A percentile compares a stretch with the other conserved stretches of the same genome.
Evolutionary conservation across 2,888 invertebrate genomes (phyloP).

Genomic region (Sinopyrophorus schimmeli): DNA sequence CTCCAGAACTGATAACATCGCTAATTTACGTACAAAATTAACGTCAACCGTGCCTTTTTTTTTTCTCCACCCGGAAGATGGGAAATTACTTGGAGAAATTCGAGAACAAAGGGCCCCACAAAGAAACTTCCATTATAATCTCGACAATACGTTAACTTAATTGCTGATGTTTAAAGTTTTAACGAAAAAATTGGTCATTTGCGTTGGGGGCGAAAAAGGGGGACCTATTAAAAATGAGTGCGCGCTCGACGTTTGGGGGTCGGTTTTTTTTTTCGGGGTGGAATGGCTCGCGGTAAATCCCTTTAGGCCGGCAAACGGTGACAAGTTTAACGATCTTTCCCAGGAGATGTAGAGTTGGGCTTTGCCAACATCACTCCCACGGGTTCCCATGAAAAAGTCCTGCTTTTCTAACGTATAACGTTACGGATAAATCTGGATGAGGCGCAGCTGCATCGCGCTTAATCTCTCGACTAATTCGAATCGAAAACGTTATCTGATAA

Average conservation of each 20-base stretch:
- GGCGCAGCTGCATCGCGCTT: constrained; percentile 23
- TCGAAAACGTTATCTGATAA: constrained; percentile 28
- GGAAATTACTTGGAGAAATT: constrained; percentile 10
- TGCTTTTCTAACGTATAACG: constrained; percentile 24
- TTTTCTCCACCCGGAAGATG: neutral
- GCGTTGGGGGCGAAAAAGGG: too few relatives aligned
- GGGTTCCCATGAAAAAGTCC: constrained; percentile 25
- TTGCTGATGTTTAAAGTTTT: constrained; percentile 21
- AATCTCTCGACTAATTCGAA: constrained; percentile 26
- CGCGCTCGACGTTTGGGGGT: too few relatives aligned
- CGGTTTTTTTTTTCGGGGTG: too few relatives aligned
- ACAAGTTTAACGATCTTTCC: constrained; percentile 30
- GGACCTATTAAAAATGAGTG: too few relatives aligned
- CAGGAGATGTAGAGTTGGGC: constrained; percentile 26
- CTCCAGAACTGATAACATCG: too few relatives aligned
- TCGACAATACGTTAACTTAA: constrained; percentile 22
- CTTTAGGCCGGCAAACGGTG: constrained; percentile 26
- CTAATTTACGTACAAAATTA: too few relatives aligned
- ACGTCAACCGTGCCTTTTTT: neutral
- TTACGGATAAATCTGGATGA: constrained; percentile 23
- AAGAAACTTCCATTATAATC: constrained; percentile 14
- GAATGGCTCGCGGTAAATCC: constrained; percentile 21
- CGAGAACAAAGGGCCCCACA: constrained; percentile 7
- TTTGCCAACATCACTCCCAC: constrained; percentile 29
- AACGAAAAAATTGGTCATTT: constrained; percentile 1